A percentile compares a stretch with the other conserved stretches of the same genome.
These are phyloP conservation scores for Rhombomys opimus DNA, from an alignment of 2,113 vertebrate species.

Conservation along the genomic window DNA sequence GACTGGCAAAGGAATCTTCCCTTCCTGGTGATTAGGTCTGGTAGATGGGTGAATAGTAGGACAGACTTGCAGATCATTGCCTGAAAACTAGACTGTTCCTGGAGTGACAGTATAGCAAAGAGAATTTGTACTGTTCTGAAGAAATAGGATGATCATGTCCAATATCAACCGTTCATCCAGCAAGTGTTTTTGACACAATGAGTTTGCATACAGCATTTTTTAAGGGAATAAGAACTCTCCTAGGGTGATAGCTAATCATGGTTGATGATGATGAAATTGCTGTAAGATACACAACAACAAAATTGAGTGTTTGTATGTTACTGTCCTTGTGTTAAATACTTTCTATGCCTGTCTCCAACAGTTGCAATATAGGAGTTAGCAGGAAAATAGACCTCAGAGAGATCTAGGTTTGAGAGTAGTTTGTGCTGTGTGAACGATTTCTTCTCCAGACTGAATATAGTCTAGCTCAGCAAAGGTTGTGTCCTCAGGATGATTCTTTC, in stretches of 20 bases:
- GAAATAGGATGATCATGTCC: not conserved
- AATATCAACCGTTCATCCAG: not conserved
- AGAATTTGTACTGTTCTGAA: not conserved
- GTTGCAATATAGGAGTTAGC: not conserved
- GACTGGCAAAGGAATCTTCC: not conserved
- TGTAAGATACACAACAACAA: not conserved
- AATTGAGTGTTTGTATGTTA: not conserved
- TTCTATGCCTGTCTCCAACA: not conserved
- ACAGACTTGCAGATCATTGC: not conserved
- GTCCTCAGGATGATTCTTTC: not conserved
- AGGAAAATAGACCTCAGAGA: not conserved
- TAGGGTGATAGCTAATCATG: constrained; percentile 8
- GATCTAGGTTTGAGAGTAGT: not conserved
- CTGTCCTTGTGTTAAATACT: not conserved
- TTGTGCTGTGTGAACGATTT: not conserved
- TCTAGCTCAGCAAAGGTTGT: not conserved
- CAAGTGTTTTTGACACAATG: not conserved
- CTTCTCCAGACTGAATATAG: not conserved
- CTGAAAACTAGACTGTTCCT: not conserved
- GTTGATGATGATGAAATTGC: not conserved
- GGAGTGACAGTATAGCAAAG: not conserved
- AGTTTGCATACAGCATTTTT: not conserved
- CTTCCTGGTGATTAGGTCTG: constrained; percentile 4
- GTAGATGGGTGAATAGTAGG: constrained; percentile 2
- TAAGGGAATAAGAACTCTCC: constrained; percentile 29